phyloP scores from a whole-genome alignment of 1,140 invertebrate species.

The Drosophila azteca region DNA sequence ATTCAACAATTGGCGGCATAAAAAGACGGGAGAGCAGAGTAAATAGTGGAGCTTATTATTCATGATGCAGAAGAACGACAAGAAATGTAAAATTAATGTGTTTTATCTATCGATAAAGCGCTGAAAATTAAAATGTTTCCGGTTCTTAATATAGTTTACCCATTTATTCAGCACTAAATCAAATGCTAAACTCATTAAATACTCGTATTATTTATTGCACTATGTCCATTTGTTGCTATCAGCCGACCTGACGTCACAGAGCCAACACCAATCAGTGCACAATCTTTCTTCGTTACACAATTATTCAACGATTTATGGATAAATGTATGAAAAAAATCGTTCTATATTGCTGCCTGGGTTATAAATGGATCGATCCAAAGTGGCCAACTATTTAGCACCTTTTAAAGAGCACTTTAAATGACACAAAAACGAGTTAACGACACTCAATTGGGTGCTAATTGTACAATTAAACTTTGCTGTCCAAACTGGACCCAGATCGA shows the following conservation, averaged over 20 bases:
- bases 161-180: background rate
- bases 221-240: background rate
- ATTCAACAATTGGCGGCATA: too few species aligned
- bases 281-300: slow-evolving; percentile 24
- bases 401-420: slow-evolving; percentile 58
- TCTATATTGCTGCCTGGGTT: slow-evolving; percentile 19
- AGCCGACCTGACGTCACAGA: background rate
- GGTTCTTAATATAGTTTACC: slow-evolving; percentile 5
- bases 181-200: background rate
- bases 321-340: slow-evolving; percentile 9
- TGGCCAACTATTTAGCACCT: slow-evolving; percentile 57
- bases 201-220: slow-evolving; percentile 25
- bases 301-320: slow-evolving; percentile 16
- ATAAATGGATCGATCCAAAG: background rate
- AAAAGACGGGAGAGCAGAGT: too few species aligned
- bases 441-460: slow-evolving; percentile 80
- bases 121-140: slow-evolving; percentile 25
- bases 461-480: slow-evolving; percentile 71
- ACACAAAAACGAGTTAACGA: slow-evolving; percentile 74
- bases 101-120: slow-evolving; percentile 10
- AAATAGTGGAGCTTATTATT: too few species aligned
- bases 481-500: slow-evolving; percentile 17
- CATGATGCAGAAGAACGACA: too few species aligned
- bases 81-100: slow-evolving; percentile 1
- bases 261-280: slow-evolving; percentile 18